These are phyloP conservation scores for Pandemis cinnamomeana DNA, from an alignment of 2,888 invertebrate genomes.

Conservation along the genomic window DNA sequence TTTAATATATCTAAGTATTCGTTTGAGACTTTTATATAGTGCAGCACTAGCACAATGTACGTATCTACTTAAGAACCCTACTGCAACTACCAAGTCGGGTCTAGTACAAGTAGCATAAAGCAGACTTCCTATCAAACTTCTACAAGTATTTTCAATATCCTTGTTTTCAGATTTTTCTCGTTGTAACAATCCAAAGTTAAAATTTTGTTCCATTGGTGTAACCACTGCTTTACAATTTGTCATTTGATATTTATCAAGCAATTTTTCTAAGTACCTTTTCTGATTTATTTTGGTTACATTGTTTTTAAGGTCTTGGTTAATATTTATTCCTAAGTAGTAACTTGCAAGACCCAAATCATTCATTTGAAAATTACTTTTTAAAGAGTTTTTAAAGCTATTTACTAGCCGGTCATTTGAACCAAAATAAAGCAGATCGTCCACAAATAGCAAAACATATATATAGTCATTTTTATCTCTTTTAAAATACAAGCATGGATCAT, in stretches of 20 bases:
- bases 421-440: slow-evolving; percentile 18
- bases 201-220: slow-evolving; percentile 27
- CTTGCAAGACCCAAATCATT: slow-evolving; percentile 8
- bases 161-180: slow-evolving; percentile 11
- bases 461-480: slow-evolving; percentile 16
- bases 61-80: slow-evolving; percentile 37
- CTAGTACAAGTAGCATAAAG: slow-evolving; percentile 32
- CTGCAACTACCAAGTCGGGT: slow-evolving; percentile 33
- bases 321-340: slow-evolving; percentile 21
- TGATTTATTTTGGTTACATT: slow-evolving; percentile 12
- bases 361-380: slow-evolving; percentile 18
- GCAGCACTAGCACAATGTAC: slow-evolving; percentile 30
- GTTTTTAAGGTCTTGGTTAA: slow-evolving; percentile 21
- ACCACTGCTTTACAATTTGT: slow-evolving; percentile 23
- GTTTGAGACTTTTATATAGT: slow-evolving; percentile 20
- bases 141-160: slow-evolving; percentile 20
- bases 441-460: slow-evolving; percentile 22
- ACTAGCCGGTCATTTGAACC: slow-evolving; percentile 1
- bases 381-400: slow-evolving; percentile 1
- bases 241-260: slow-evolving; percentile 18
- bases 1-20: slow-evolving; percentile 18
- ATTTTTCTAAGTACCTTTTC: slow-evolving; percentile 19
- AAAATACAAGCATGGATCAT: slow-evolving; percentile 30
- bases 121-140: slow-evolving; percentile 24
- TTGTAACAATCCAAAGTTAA: slow-evolving; percentile 24